Conservation (phyloP, 2,113 vertebrate species). For the Mionectes macconnelli region DNA sequence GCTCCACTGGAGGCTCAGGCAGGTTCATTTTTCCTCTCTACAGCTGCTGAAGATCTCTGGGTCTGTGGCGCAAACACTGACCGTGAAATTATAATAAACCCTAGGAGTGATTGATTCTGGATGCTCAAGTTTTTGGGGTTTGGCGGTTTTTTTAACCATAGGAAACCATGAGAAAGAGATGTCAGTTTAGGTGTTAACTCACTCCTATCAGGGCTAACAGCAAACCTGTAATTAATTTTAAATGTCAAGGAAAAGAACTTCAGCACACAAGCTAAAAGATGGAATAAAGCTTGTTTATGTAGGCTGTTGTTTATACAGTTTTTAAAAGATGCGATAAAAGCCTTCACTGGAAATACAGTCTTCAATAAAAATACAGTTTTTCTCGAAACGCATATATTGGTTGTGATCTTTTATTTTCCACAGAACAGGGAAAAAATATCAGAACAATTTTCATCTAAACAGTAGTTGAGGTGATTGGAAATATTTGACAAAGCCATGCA, state of each 20-base stretch:
- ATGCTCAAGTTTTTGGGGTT: not conserved
- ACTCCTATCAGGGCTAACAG: not conserved
- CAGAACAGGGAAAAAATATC: not conserved
- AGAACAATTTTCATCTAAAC: not conserved
- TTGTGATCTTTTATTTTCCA: not conserved
- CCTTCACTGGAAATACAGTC: not conserved
- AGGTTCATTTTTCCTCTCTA: not conserved
- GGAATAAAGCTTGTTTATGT: not conserved
- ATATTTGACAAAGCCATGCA: not conserved
- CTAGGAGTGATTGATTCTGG: not conserved
- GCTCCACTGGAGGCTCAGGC: not conserved
- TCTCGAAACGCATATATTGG: not conserved
- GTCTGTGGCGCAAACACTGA: not conserved
- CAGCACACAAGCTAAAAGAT: not conserved
- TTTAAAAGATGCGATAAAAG: not conserved
- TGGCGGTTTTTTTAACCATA: not conserved
- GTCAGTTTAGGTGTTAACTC: not conserved
- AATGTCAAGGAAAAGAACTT: not conserved
- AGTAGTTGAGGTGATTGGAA: not conserved
- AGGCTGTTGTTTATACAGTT: not conserved
- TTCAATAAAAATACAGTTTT: not conserved
- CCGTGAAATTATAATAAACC: not conserved
- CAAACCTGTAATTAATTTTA: not conserved
- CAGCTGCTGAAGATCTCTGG: not conserved
- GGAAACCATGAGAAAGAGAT: not conserved